Percentiles rank a stretch among this genome's conserved stretches.
Conservation (phyloP, 2,888 invertebrate genomes). For the Drosophila siamana region DNA sequence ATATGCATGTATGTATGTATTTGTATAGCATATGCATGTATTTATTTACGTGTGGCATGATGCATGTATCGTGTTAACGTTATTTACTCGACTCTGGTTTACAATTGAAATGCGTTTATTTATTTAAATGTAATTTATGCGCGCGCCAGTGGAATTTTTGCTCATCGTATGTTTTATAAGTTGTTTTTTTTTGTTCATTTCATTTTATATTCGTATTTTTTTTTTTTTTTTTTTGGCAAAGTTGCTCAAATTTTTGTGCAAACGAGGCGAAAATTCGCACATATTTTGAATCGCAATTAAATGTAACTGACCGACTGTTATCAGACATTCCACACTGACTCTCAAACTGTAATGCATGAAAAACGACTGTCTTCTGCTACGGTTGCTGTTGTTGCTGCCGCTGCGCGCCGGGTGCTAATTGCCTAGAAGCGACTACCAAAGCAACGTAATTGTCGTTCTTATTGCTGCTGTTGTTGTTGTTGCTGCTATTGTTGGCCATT, state of each 20-base stretch:
- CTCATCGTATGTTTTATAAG: constrained; percentile 34
- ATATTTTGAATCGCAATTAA: constrained; percentile 21
- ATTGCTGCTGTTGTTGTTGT: constrained; percentile 14
- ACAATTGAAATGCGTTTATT: constrained; percentile 64
- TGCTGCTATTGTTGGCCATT: constrained; percentile 12
- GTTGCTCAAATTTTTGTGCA: constrained; percentile 42
- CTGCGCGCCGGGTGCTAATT: constrained; percentile 51
- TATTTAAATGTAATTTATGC: constrained; percentile 58
- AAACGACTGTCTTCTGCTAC: neutral
- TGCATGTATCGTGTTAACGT: constrained; percentile 40
- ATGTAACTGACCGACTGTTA: constrained; percentile 33
- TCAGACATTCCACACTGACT: constrained; percentile 18
- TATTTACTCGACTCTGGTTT: constrained; percentile 40
- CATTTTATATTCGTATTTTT: neutral
- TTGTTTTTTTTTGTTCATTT: neutral
- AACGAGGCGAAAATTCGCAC: constrained; percentile 33
- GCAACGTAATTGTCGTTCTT: constrained; percentile 24
- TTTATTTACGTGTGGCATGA: constrained; percentile 29
- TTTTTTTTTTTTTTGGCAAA: constrained; percentile 8
- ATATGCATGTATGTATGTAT: constrained; percentile 6
- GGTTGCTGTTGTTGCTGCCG: constrained; percentile 19
- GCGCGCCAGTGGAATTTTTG: constrained; percentile 51
- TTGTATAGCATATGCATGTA: constrained; percentile 4
- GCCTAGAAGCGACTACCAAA: constrained; percentile 26
- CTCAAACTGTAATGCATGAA: constrained; percentile 36